A percentile compares a stretch with the other conserved stretches of the same genome.
Evolutionary conservation across 2,113 vertebrate genomes (phyloP).

Genomic region (Tretioscincus oriximinensis): DNA sequence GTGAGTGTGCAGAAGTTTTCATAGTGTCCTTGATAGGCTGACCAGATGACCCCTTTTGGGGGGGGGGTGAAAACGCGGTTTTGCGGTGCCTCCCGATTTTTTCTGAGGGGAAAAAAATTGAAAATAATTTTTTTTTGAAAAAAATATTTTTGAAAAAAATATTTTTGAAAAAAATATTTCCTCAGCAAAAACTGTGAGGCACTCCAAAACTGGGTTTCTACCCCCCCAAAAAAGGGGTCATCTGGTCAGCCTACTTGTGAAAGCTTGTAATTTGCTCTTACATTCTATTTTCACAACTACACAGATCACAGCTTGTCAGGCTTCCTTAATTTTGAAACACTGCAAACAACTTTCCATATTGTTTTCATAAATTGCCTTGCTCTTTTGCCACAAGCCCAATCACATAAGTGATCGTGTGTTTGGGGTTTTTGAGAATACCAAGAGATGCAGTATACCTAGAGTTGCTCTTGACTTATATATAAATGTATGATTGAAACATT

Average conservation of each 20-base stretch:
- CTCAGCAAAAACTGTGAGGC: no score
- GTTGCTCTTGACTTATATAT: conserved; percentile 9
- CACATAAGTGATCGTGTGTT: conserved; percentile 22
- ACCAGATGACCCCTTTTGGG: no score
- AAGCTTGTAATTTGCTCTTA: neutral
- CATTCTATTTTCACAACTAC: neutral
- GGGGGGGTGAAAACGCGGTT: no score
- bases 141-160: no score
- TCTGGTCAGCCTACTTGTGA: no score
- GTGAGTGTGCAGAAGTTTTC: neutral
- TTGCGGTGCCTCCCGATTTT: no score
- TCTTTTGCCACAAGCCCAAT: conserved; percentile 3
- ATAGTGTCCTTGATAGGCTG: accelerated
- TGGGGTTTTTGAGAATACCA: conserved; percentile 32
- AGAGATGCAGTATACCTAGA: neutral
- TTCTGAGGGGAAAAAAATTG: no score
- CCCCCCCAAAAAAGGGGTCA: no score
- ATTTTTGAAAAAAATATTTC: no score
- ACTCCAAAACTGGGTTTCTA: no score
- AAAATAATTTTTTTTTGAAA: no score
- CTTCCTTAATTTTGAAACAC: neutral
- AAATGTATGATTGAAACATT: neutral
- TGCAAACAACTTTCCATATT: neutral
- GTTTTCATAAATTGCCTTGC: neutral
- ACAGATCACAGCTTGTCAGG: neutral